A percentile compares a stretch with the other conserved stretches of the same genome.
Evolutionary conservation across 64 coral and sea anemone species (phyloP).

Genomic region (Porites lutea): DNA sequence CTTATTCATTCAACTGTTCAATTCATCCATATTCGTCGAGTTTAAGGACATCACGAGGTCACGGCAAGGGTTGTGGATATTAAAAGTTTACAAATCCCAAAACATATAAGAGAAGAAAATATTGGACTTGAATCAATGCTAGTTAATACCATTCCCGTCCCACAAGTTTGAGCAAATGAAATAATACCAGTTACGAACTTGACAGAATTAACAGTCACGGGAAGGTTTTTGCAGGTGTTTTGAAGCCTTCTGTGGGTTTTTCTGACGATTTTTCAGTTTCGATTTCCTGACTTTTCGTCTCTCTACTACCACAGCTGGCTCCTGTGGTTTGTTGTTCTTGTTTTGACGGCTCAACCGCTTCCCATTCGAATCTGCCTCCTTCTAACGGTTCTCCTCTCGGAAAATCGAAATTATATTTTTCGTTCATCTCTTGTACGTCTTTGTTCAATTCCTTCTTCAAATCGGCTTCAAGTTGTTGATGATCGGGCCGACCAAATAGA

Average conservation of each 20-base stretch:
- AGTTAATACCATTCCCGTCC: too few species aligned
- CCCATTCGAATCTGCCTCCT: background rate
- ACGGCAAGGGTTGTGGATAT: too few species aligned
- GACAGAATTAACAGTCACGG: background rate
- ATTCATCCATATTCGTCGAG: too few species aligned
- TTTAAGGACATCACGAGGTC: too few species aligned
- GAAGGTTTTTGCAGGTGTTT: background rate
- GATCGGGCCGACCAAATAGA: slow-evolving; percentile 11
- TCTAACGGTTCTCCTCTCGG: background rate
- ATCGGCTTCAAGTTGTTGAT: background rate
- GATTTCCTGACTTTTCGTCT: background rate
- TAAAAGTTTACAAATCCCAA: too few species aligned
- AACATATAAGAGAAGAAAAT: too few species aligned
- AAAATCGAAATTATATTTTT: slow-evolving; percentile 31
- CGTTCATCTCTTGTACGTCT: slow-evolving; percentile 9
- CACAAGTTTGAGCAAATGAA: too few species aligned
- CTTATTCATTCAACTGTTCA: too few species aligned
- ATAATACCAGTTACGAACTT: too few species aligned
- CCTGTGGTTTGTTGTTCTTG: background rate
- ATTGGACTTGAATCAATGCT: too few species aligned
- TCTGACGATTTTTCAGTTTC: background rate
- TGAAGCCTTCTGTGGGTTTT: background rate
- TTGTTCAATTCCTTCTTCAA: background rate
- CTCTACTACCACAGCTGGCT: too few species aligned
- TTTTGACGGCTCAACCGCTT: background rate